These are phyloP conservation scores for Diceros bicornis DNA, from an alignment of 2,797 vertebrate genomes.

Conservation along the genomic window DNA sequence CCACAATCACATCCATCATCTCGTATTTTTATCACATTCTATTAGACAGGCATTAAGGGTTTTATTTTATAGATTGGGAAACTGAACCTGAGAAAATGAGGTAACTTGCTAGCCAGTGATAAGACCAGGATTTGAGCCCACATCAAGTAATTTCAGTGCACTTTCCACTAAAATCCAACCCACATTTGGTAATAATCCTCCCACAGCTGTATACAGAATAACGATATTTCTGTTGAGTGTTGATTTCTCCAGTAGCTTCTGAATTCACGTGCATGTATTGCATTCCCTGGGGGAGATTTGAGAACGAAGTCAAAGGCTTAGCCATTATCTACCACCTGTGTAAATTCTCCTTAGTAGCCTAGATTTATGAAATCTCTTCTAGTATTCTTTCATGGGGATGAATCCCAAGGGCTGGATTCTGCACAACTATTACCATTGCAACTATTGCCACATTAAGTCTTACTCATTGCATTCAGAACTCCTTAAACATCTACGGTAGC, in stretches of 20 bases:
- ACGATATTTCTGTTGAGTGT: not conserved
- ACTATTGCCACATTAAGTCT: not conserved
- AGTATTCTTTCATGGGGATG: not conserved
- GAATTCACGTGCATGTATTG: not conserved
- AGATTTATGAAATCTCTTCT: not conserved
- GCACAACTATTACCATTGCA: not conserved
- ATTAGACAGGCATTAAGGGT: not conserved
- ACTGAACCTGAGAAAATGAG: conserved; percentile 23
- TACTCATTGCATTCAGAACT: not conserved
- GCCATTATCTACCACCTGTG: not conserved
- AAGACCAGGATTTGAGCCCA: not conserved
- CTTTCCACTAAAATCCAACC: not conserved
- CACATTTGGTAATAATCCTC: not conserved
- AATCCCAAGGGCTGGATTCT: not conserved
- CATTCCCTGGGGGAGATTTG: not conserved
- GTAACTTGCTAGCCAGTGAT: not conserved
- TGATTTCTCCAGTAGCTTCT: not conserved
- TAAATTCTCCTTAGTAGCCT: not conserved
- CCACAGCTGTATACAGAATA: not conserved
- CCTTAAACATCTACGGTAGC: not conserved
- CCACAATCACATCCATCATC: not conserved
- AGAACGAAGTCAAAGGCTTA: not conserved
- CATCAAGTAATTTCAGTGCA: not conserved
- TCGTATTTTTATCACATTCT: conserved; percentile 32
- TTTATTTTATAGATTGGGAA: conserved; percentile 12